A percentile compares a stretch with the other conserved stretches of the same genome.
These are phyloP conservation scores for Formica selysi DNA, from an alignment of 1,140 invertebrate species.

Conservation along the genomic window DNA sequence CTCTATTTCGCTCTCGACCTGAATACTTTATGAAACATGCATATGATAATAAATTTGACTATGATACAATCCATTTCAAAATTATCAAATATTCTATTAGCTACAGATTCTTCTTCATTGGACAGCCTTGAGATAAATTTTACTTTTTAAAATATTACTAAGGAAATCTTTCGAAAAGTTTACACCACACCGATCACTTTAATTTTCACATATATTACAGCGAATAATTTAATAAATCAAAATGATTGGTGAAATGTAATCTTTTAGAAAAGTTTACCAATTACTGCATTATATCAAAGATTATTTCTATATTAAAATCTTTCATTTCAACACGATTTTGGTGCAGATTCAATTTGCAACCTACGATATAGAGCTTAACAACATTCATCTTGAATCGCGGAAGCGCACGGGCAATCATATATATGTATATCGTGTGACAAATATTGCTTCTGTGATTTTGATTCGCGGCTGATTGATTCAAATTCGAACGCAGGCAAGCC, in stretches of 20 bases:
- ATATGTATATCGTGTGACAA: background rate
- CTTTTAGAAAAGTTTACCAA: no score
- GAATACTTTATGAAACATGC: slow-evolving; percentile 43
- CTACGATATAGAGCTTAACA: background rate
- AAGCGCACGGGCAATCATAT: background rate
- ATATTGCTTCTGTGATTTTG: slow-evolving; percentile 16
- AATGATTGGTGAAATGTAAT: no score
- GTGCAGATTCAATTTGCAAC: background rate
- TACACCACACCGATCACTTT: no score
- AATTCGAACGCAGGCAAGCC: slow-evolving; percentile 18
- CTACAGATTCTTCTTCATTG: background rate
- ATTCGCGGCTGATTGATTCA: slow-evolving; percentile 41
- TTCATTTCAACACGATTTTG: background rate
- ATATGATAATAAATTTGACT: background rate
- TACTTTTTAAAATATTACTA: background rate
- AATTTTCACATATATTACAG: no score
- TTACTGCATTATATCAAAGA: background rate
- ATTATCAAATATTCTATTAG: background rate
- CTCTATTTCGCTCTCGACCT: slow-evolving; percentile 15
- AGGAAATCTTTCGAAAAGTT: no score
- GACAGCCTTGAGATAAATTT: background rate
- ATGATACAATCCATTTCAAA: background rate
- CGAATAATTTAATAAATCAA: no score
- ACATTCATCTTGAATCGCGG: background rate
- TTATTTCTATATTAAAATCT: background rate